Evolutionary conservation across 2,888 invertebrate genomes (phyloP), one percentile per base, ranked within the genome.

Genomic region (Morpho deidamia): DNA sequence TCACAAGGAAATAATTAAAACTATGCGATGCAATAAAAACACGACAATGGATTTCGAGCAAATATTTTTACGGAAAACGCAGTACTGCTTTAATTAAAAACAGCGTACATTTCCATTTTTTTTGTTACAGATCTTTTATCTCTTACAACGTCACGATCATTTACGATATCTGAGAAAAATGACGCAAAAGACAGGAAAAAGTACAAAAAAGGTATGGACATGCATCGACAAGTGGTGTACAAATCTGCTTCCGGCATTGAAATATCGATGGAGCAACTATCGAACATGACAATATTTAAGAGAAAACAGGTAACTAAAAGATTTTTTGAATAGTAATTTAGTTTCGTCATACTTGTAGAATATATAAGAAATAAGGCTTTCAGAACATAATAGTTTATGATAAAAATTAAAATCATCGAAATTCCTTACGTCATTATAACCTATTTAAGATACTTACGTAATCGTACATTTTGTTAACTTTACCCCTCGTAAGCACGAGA

Each of bases 271-370:
- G 92, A 93, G 42, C 91, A 94, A 48, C 83, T 95, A 7, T 91
- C 93, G 53, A 93, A 92, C 49, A 92, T 95, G 81, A 93, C 94
- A 10, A 85, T 95, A 60, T 96, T 97, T 78, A 93, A 94, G 60
- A 92, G 91, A 60, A 96, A 96, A 72, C 95, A 96, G 80, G 93
- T 86, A 59, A 23, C 23, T 23, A 23, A 23, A 23, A 23, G 2
- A 23, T 5, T 23, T 23, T 23, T 23, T 3, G 1, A 23, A 5
- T 23, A 23, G 23, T 23, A 23, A 23, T 5, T 23, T 3, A 23
- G 23, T 23, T 23, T 23, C 2, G 2, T 23, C 23, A 23, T 3
- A 23, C 5, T 23, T 23, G 3, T 23, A 23, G 23, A 23, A 5
- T 23, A 23, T 23, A 2, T 23, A 23, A 23, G 23, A 23, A 2